Evolutionary conservation across 2,797 vertebrate genomes (phyloP), one percentile per base, ranked within the genome.

Genomic region (Botia kubotai): DNA sequence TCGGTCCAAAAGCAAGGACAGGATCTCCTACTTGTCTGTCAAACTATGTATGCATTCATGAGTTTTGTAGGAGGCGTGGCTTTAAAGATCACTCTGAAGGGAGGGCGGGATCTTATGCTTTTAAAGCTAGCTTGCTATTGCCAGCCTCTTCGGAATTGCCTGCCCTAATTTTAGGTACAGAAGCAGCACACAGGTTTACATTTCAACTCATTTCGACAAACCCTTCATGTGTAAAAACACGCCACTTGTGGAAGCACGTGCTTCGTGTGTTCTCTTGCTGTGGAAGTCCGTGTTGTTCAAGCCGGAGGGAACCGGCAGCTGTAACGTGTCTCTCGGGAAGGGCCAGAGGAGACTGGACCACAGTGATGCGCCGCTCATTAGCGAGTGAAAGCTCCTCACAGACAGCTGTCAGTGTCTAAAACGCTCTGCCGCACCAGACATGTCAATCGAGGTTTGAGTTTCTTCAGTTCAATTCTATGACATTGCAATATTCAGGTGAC

Each of bases 401-500:
- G 94, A 94, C 95, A 94, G 94, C 92, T 95, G 94, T 94, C 94
- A 94, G 89, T 86, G 90, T 93, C 93, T 91, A 80, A 86, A 86
- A 84, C 82, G 21, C 89, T 90, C 92, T 86, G 84, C 91, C 92
- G 88, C 89, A 85, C 91, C 93, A 93, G 91, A 94, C 91, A 90
- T 93, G 93, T 93, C 93, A 94, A 93, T 94, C 92, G 93, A 93
- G 91, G 92, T 92, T 93, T 93, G 92, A 92, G 89, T 93, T 94
- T 92, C 92, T 93, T 94, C 91, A 93, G 93, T 92, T 92, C 88
- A 33, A 67, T 80, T 55, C 70, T 73, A 89, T 94, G 93, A 94
- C 93, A 95, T 83, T 90, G 92, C 92, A 93, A 88, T 91, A 94
- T 94, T 93, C 90, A 90, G 86, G 88, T 87, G 71, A 89, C 89